A percentile compares a stretch with the other conserved stretches of the same genome.
phyloP scores from a whole-genome alignment of 2,888 invertebrate species.

The Acheta domesticus region DNA sequence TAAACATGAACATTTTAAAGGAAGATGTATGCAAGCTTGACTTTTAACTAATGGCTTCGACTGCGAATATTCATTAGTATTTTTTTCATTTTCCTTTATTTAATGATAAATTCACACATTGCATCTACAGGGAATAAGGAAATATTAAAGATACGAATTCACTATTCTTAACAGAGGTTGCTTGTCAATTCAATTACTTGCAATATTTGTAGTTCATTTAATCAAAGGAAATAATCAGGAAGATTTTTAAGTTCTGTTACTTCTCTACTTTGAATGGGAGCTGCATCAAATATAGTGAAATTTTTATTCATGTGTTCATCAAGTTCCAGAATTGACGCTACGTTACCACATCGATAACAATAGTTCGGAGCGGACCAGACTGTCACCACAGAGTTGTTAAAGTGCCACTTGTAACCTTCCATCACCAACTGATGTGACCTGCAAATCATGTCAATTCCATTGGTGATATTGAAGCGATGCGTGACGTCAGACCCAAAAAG shows the following conservation, averaged over 20 bases:
- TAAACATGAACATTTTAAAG: too few species aligned
- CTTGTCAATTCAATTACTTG: background rate
- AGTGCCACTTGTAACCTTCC: constrained; percentile 99
- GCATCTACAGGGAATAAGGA: background rate
- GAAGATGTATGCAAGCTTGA: too few species aligned
- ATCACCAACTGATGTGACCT: constrained; percentile 99
- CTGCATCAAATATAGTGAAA: constrained; percentile 99
- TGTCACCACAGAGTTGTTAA: constrained; percentile 96
- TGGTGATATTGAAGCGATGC: constrained; percentile 93
- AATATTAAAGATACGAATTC: background rate
- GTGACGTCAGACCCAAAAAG: constrained; percentile 98
- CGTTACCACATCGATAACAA: constrained; percentile 91
- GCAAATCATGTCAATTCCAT: constrained; percentile 98
- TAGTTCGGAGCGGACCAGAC: constrained; percentile 99
- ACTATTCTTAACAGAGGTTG: background rate
- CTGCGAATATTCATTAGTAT: too few species aligned
- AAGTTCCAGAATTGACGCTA: constrained; percentile 96
- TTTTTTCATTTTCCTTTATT: too few species aligned
- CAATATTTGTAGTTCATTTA: background rate
- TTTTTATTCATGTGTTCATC: constrained; percentile 96
- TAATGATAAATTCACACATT: background rate
- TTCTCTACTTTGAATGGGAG: constrained; percentile 93
- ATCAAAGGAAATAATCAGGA: constrained; percentile 95
- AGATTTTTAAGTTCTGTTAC: constrained; percentile 98
- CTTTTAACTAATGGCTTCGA: too few species aligned